Evolutionary conservation across 2,113 vertebrate genomes (phyloP).

Genomic region (Chamaea fasciata): DNA sequence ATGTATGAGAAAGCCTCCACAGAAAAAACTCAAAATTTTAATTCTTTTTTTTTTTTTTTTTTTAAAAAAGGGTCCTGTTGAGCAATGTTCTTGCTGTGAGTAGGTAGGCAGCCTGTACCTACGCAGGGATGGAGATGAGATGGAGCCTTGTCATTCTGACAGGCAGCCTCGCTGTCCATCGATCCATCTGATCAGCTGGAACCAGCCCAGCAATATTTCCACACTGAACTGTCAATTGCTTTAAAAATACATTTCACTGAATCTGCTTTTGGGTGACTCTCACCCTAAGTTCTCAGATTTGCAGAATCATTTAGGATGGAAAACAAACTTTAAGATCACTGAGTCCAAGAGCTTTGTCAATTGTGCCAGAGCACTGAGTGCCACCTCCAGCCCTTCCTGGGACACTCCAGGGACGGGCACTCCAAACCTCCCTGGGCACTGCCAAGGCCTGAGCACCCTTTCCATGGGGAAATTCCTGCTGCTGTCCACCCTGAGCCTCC

Average conservation of each 20-base stretch:
- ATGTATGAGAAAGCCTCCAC: neutral
- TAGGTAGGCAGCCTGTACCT: neutral
- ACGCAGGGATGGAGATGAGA: neutral
- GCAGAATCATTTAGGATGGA: neutral
- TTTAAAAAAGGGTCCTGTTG: neutral
- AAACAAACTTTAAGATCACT: neutral
- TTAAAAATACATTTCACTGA: neutral
- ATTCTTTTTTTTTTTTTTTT: neutral
- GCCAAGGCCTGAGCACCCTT: fast-evolving
- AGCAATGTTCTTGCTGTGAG: neutral
- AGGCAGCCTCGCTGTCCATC: neutral
- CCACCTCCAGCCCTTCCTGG: neutral
- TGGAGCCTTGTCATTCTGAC: neutral
- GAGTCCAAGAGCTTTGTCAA: neutral
- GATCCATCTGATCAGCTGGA: neutral
- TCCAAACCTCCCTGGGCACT: neutral
- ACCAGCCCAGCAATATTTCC: neutral
- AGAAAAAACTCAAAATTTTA: neutral
- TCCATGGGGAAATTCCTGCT: neutral
- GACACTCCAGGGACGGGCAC: neutral
- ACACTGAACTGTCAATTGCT: neutral
- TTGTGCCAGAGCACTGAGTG: neutral
- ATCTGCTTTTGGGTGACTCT: neutral
- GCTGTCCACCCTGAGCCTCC: fast-evolving
- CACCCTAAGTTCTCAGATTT: neutral